Base-by-base conservation (phyloP, 2,888 invertebrate genomes). In the Aphidius colemani region DNA sequence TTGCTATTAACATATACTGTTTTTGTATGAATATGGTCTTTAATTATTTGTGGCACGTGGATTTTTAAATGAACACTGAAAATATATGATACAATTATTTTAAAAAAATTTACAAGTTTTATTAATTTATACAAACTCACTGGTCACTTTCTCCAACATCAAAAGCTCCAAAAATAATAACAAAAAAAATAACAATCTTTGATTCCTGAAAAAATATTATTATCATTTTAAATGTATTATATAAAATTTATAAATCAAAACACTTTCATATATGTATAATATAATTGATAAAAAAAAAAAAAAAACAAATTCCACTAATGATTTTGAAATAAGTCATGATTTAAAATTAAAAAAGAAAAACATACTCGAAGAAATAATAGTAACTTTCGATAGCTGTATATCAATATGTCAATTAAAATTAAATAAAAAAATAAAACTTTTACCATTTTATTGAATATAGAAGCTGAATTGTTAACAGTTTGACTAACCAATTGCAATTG, bases 11-110 rank as follows among this genome's bases (percentile, higher is more conserved):
- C 84, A 10, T 85, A 86, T 53, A 88, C 84, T 60, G 87, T 86
- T 74, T 87, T 87, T 7, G 87, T 88, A 72, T 88, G 88, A 66
- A 85, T 83, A 56, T 86, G 85, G 67, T 87, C 87, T 53, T 88
- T 87, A 67, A 87, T 84, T 59, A 88, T 83, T 75, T 88, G 85
- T 13, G 88, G 88, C 7, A 88, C 84, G 74, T 87, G 84, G 57
- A 88, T 78, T 76, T 83, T 87, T 66, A 88, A 82, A 73, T 88
- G 86, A 59, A 86, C 83, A 72, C 88, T 88, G 84, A 63, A 84
- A 75, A 64, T 39, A 39, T 43, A 18, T 10, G 30, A 53, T 43
- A 63, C 58, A 49, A 64, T 53, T 61, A 83, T 75, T 11, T 40
- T 49, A 53, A 30, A 2, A 11, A 18, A 53, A 13, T 46, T 7